Conservation (phyloP, 2,888 invertebrate genomes). For the Mythimna impura region DNA sequence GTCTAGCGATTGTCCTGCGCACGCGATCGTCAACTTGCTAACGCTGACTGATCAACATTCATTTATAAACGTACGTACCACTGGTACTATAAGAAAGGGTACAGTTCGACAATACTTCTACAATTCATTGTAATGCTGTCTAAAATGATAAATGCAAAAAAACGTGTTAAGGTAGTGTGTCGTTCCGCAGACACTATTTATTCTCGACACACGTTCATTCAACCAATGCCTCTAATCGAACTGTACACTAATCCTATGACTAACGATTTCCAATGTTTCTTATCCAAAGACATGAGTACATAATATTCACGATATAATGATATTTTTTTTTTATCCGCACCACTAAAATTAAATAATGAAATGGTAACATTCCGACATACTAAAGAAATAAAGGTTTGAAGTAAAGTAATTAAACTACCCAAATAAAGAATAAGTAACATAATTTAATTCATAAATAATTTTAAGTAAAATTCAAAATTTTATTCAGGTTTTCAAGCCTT, state of each 20-base stretch:
- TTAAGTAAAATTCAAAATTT: slow-evolving; percentile 4
- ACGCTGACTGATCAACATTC: slow-evolving; percentile 23
- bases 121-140: neutral
- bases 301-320: slow-evolving; percentile 16
- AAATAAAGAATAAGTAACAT: slow-evolving; percentile 26
- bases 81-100: slow-evolving; percentile 5
- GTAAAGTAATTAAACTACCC: slow-evolving; percentile 21
- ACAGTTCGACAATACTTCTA: slow-evolving; percentile 28
- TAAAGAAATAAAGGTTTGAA: slow-evolving; percentile 23
- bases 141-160: slow-evolving; percentile 13
- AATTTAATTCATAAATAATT: slow-evolving; percentile 37
- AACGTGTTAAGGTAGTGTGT: neutral
- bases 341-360: slow-evolving; percentile 55
- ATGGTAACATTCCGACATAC: slow-evolving; percentile 61
- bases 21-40: slow-evolving; percentile 15
- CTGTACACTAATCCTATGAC: slow-evolving; percentile 25
- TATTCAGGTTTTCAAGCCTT: neutral
- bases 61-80: slow-evolving; percentile 3
- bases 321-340: slow-evolving; percentile 50
- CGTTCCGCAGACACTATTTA: slow-evolving; percentile 12
- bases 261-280: slow-evolving; percentile 10
- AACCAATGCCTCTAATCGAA: slow-evolving; percentile 21
- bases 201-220: neutral
- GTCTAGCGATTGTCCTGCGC: slow-evolving; percentile 21
- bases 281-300: slow-evolving; percentile 32